A percentile compares a stretch with the other conserved stretches of the same genome.
phyloP scores from a whole-genome alignment of 1,140 invertebrate species.

The Chrysopa pallens region DNA sequence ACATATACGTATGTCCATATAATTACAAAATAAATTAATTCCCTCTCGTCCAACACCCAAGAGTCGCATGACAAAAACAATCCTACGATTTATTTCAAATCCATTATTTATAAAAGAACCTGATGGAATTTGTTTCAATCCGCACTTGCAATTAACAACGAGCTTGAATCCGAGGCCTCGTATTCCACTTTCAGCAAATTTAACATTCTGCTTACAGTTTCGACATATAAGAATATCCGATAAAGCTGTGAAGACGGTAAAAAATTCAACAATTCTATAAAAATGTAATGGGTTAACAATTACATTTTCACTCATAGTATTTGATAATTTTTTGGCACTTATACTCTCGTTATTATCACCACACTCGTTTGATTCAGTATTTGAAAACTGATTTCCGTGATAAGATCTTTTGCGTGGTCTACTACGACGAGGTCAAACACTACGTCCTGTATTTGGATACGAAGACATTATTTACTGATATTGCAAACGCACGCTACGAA shows the following conservation, averaged over 20 bases:
- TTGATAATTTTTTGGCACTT: no score
- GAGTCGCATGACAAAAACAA: conserved; percentile 10
- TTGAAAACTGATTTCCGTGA: no score
- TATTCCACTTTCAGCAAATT: background rate
- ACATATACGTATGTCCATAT: conserved; percentile 16
- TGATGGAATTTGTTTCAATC: conserved; percentile 6
- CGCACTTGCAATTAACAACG: background rate
- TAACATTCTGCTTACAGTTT: background rate
- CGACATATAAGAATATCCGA: background rate
- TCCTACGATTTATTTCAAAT: conserved; percentile 9
- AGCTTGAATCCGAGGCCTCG: background rate
- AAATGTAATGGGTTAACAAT: no score
- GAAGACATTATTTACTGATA: no score
- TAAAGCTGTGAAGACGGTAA: background rate
- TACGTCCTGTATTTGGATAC: no score
- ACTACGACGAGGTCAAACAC: no score
- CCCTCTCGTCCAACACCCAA: conserved; percentile 10
- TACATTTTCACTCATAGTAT: no score
- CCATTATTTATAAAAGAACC: conserved; percentile 5
- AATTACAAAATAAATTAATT: conserved; percentile 9
- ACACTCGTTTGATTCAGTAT: no score
- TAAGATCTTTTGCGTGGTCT: no score
- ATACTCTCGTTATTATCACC: no score
- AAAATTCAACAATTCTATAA: no score
- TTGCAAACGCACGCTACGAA: no score